Percentiles rank a stretch among this genome's conserved stretches.
Conservation (phyloP, 2,797 vertebrate genomes). For the Acipenser ruthenus region DNA sequence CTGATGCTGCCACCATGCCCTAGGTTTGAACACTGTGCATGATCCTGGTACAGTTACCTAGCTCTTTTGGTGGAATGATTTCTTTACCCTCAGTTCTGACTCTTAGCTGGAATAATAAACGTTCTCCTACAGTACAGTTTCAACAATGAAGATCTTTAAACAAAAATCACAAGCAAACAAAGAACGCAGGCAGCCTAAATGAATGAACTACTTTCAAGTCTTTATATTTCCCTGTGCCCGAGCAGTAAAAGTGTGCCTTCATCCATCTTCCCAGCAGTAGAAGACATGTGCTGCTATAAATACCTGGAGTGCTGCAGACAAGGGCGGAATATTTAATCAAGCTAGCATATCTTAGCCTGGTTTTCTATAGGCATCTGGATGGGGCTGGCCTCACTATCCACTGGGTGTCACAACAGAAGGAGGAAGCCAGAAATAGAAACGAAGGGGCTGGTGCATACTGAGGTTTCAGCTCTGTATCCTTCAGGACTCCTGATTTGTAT, state of each 20-base stretch:
- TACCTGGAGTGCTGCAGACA: conserved; percentile 2
- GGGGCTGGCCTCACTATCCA: conserved; percentile 3
- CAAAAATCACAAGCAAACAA: background rate
- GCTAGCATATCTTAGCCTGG: conserved; percentile 1
- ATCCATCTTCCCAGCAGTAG: conserved; percentile 11
- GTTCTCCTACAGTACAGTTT: no score
- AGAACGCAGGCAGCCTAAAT: background rate
- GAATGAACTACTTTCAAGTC: conserved; percentile 7
- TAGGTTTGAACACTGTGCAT: no score
- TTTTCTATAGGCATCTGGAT: conserved; percentile 9
- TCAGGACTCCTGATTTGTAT: background rate
- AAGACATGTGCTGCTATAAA: conserved; percentile 13
- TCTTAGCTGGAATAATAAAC: no score
- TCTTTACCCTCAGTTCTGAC: no score
- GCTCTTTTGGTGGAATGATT: no score
- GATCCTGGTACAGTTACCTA: no score
- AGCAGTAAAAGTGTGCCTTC: conserved; percentile 5
- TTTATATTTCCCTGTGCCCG: conserved; percentile 7
- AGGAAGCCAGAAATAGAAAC: conserved; percentile 3
- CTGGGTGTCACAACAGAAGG: conserved; percentile 11
- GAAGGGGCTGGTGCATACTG: background rate
- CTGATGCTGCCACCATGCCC: no score
- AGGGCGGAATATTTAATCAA: conserved; percentile 7
- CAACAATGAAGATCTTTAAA: no score
- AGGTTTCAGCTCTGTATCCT: background rate